Percentiles rank a stretch among this genome's conserved stretches.
These are phyloP conservation scores for Sebastes dallii DNA, from an alignment of 2,797 vertebrate species.

Conservation along the genomic window DNA sequence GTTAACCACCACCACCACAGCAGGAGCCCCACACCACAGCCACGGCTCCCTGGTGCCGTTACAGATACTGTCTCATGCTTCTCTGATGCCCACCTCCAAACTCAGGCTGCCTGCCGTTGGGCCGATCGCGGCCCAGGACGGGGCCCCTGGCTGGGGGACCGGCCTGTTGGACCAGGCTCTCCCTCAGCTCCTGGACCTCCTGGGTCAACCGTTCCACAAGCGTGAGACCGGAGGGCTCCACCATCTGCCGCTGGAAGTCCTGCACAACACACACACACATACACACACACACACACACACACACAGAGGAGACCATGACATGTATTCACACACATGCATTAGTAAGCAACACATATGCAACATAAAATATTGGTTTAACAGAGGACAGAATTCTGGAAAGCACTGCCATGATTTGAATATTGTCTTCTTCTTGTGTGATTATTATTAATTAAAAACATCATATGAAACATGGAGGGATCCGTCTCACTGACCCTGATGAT, in stretches of 20 bases:
- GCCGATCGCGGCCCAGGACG: slow-evolving; percentile 81
- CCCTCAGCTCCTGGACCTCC: slow-evolving; percentile 87
- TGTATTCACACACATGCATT: neutral
- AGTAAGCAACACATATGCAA: neutral
- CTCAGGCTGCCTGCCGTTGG: slow-evolving; percentile 70
- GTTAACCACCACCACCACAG: slow-evolving; percentile 1
- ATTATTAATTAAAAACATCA: neutral
- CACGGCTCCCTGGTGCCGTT: slow-evolving; percentile 71
- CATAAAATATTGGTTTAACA: neutral
- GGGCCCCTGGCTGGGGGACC: slow-evolving; percentile 78
- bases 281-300: neutral
- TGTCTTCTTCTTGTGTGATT: neutral
- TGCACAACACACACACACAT: slow-evolving; percentile 43
- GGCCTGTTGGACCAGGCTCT: slow-evolving; percentile 76
- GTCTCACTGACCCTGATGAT: slow-evolving; percentile 86
- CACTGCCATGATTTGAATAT: neutral
- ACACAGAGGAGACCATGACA: neutral
- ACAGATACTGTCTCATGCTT: slow-evolving; percentile 85
- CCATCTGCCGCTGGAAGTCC: slow-evolving; percentile 90
- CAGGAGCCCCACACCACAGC: slow-evolving; percentile 25
- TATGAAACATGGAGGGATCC: neutral
- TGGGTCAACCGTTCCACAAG: slow-evolving; percentile 87
- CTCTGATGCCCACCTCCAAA: slow-evolving; percentile 95
- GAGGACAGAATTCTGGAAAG: neutral
- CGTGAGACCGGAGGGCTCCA: slow-evolving; percentile 85